These are phyloP conservation scores for Cotesia typhae DNA, from an alignment of 1,140 invertebrate species.

Conservation along the genomic window DNA sequence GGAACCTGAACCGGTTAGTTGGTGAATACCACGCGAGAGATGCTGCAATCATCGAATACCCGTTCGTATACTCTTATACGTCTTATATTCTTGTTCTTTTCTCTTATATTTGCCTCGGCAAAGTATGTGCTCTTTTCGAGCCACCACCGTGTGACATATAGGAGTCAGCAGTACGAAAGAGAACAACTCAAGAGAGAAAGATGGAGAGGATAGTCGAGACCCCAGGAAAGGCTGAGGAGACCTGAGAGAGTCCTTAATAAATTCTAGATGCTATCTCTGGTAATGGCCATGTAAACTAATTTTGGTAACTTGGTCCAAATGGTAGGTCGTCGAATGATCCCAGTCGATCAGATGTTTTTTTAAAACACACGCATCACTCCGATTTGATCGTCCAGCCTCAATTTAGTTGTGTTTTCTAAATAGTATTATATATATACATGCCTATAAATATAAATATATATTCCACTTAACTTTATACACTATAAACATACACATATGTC, in stretches of 20 bases:
- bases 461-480: not conserved
- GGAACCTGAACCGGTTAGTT: constrained; percentile 27
- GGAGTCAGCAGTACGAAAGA: not conserved
- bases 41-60: constrained; percentile 29
- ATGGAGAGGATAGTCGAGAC: constrained; percentile 19
- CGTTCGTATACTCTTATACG: not conserved
- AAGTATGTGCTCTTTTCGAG: constrained; percentile 28
- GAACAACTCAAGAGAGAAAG: not conserved
- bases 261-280: constrained; percentile 34
- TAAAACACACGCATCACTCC: constrained; percentile 20
- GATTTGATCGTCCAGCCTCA: not conserved
- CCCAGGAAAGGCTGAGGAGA: not conserved
- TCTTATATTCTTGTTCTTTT: not conserved
- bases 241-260: constrained; percentile 22
- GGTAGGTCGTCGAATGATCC: constrained; percentile 3
- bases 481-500: constrained; percentile 8
- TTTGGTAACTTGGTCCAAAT: constrained; percentile 29
- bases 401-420: constrained; percentile 9
- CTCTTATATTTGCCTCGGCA: not conserved
- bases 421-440: not conserved
- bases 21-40: constrained; percentile 13
- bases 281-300: constrained; percentile 39
- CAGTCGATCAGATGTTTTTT: not conserved
- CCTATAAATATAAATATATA: too few relatives aligned
- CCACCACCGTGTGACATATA: constrained; percentile 25